Conservation (phyloP, 2,113 vertebrate species). For the Chinchilla lanigera region DNA sequence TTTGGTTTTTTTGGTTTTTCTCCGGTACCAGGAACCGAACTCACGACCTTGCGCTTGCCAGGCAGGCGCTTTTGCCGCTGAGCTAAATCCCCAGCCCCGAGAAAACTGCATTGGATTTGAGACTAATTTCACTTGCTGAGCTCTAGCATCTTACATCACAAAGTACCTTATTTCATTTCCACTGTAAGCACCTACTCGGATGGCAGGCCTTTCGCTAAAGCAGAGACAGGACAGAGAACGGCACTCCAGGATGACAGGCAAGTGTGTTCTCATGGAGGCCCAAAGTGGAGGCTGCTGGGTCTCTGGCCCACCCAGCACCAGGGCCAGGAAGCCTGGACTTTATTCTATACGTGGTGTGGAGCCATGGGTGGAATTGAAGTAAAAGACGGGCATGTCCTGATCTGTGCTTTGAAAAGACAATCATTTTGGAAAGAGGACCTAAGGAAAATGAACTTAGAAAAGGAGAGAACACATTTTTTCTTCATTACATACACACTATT, state of each 20-base stretch:
- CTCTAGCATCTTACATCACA: not conserved
- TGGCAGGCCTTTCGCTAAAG: not conserved
- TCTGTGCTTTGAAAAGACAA: not conserved
- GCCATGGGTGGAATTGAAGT: not conserved
- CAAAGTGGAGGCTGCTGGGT: not conserved
- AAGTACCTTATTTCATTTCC: slow-evolving; percentile 2
- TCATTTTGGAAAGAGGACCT: not conserved
- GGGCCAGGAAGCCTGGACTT: not conserved
- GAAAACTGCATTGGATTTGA: not conserved
- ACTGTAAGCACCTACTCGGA: slow-evolving; percentile 38
- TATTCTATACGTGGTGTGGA: not conserved
- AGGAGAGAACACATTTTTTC: not conserved
- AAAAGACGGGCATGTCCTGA: not conserved
- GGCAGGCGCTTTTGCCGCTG: too few species aligned
- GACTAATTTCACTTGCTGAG: not conserved
- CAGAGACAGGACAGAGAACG: not conserved
- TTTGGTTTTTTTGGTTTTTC: too few species aligned
- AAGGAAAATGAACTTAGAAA: not conserved
- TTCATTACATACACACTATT: not conserved
- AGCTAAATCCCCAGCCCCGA: too few species aligned
- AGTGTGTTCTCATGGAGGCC: fast-evolving
- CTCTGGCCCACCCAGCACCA: not conserved
- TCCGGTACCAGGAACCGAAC: too few species aligned
- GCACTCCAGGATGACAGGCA: not conserved
- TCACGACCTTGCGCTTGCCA: too few species aligned